Evolutionary conservation across 2,888 invertebrate genomes (phyloP).

Genomic region (Apamea sordens): DNA sequence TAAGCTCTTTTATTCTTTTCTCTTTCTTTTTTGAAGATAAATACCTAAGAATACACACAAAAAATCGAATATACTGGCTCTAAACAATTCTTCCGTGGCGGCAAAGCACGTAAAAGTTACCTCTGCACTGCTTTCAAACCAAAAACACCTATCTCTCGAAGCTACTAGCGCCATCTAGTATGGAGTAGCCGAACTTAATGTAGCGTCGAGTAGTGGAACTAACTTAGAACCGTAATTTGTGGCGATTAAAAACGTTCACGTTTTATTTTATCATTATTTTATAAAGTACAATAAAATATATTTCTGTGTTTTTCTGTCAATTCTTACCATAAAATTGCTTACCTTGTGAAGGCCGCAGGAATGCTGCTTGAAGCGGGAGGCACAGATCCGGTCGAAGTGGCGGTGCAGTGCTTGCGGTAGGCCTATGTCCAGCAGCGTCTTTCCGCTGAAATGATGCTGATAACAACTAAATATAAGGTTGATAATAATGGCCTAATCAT

Average conservation of each 20-base stretch:
- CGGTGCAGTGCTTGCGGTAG: neutral
- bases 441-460: neutral
- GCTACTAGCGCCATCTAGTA: constrained; percentile 45
- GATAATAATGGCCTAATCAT: neutral
- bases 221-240: neutral
- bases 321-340: neutral
- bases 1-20: no score
- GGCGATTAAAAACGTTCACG: neutral
- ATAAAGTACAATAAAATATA: no score
- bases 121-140: neutral
- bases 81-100: neutral
- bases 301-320: neutral
- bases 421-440: neutral
- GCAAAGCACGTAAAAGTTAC: neutral
- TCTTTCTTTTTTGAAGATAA: no score
- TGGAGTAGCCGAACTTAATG: constrained; percentile 23
- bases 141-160: neutral
- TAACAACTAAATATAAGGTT: neutral
- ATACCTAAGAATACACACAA: neutral
- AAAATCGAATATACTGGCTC: neutral
- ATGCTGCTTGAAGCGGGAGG: no score
- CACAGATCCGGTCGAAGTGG: no score
- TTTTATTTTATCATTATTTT: neutral
- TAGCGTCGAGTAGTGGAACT: constrained; percentile 20
- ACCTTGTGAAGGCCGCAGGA: neutral